A percentile compares a stretch with the other conserved stretches of the same genome.
These are phyloP conservation scores for Limnephilus lunatus DNA, from an alignment of 2,888 invertebrate genomes.

Conservation along the genomic window DNA sequence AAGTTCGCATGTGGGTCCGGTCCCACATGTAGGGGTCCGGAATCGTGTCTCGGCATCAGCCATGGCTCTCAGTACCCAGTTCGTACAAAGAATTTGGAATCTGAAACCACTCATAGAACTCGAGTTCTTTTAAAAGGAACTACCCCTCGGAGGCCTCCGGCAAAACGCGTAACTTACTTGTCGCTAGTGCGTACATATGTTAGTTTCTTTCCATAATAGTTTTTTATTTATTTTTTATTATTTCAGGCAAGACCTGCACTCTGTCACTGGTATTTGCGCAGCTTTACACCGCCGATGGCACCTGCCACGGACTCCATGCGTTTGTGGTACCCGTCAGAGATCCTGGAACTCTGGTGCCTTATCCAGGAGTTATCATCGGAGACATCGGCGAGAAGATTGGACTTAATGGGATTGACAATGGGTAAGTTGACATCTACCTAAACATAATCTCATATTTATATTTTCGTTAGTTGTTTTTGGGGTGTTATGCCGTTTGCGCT, in stretches of 20 bases:
- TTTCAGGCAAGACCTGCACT: conserved; percentile 87
- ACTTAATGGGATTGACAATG: conserved; percentile 94
- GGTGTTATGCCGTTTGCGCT: no score
- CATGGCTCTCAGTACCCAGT: no score
- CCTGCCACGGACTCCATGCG: conserved; percentile 90
- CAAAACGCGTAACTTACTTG: no score
- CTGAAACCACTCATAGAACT: no score
- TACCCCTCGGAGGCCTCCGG: no score
- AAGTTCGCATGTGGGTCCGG: no score
- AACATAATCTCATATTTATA: not conserved
- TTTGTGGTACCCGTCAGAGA: conserved; percentile 92
- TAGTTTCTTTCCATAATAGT: not conserved
- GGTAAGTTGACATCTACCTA: conserved; percentile 74
- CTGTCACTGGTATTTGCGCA: conserved; percentile 94
- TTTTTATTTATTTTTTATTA: conserved; percentile 42
- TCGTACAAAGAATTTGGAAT: no score
- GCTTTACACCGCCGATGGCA: conserved; percentile 87
- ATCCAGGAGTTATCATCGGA: conserved; percentile 91
- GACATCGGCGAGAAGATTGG: conserved; percentile 97
- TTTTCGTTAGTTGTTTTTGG: no score
- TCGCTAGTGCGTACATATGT: no score
- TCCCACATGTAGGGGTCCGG: no score
- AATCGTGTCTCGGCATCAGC: no score
- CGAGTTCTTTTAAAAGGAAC: no score
- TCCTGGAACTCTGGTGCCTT: conserved; percentile 85